A percentile compares a stretch with the other conserved stretches of the same genome.
Conservation (phyloP, 2,797 vertebrate genomes). For the Neosilurus mollespiculum region DNA sequence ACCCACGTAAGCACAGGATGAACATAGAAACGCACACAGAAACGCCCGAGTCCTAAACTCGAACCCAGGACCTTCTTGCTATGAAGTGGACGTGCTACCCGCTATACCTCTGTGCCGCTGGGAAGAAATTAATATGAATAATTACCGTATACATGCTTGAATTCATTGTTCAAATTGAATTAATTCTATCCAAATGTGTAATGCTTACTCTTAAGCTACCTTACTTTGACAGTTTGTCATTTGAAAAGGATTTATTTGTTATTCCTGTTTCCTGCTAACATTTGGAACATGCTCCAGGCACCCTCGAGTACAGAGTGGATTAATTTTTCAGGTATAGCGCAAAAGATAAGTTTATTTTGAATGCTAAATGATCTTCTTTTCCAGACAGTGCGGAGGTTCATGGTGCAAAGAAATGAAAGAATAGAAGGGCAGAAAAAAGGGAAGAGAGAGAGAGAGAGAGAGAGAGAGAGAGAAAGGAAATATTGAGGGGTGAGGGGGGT, state of each 20-base stretch:
- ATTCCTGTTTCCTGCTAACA: neutral
- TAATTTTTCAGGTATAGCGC: neutral
- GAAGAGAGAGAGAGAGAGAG: constrained; percentile 26
- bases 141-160: neutral
- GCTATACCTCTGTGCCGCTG: neutral
- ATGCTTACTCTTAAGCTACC: neutral
- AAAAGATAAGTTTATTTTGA: neutral
- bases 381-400: neutral
- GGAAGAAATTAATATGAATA: neutral
- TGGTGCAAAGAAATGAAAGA: neutral
- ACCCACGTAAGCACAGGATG: too few relatives aligned
- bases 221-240: neutral
- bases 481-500: neutral
- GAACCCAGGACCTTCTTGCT: too few relatives aligned
- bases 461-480: constrained; percentile 25
- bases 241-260: neutral
- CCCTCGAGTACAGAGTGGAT: neutral
- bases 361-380: neutral
- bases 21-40: too few relatives aligned
- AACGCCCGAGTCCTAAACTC: too few relatives aligned
- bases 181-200: neutral
- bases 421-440: too few relatives aligned
- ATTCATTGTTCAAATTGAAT: neutral
- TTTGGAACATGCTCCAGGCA: neutral
- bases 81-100: too few relatives aligned